A percentile compares a stretch with the other conserved stretches of the same genome.
These are phyloP conservation scores for Muscicapa striata DNA, from an alignment of 2,797 vertebrate genomes.

Conservation along the genomic window DNA sequence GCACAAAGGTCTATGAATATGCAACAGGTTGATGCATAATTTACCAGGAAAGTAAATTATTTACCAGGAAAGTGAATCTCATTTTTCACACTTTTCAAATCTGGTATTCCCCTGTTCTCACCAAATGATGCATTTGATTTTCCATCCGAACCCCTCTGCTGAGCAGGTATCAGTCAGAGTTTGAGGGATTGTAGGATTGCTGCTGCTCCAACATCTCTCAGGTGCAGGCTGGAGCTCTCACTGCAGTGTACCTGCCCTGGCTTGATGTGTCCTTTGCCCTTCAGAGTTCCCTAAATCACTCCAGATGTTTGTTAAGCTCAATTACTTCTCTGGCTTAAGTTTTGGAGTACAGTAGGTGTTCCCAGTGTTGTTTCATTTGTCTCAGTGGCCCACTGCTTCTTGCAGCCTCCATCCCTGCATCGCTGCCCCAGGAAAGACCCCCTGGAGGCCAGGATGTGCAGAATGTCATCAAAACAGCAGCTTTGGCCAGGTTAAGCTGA, in stretches of 20 bases:
- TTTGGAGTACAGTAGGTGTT: background rate
- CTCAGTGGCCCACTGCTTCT: background rate
- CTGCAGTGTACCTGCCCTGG: accelerated
- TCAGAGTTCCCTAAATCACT: background rate
- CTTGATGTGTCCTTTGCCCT: background rate
- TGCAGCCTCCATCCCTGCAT: background rate
- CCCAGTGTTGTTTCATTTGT: background rate
- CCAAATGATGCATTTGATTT: no score
- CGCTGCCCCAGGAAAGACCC: background rate
- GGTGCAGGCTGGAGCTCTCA: background rate
- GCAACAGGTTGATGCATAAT: no score
- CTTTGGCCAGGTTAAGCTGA: no score
- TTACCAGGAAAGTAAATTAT: no score
- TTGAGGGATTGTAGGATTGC: accelerated
- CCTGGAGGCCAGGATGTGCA: background rate
- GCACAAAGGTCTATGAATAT: no score
- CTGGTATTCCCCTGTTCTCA: background rate
- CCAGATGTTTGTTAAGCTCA: background rate
- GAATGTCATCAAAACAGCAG: no score
- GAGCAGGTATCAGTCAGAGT: background rate
- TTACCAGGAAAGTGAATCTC: no score
- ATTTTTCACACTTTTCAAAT: background rate
- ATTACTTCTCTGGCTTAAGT: background rate
- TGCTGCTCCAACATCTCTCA: background rate
- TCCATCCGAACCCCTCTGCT: background rate